Conservation (phyloP, 2,797 vertebrate genomes). For the Poliocrania exsul region DNA sequence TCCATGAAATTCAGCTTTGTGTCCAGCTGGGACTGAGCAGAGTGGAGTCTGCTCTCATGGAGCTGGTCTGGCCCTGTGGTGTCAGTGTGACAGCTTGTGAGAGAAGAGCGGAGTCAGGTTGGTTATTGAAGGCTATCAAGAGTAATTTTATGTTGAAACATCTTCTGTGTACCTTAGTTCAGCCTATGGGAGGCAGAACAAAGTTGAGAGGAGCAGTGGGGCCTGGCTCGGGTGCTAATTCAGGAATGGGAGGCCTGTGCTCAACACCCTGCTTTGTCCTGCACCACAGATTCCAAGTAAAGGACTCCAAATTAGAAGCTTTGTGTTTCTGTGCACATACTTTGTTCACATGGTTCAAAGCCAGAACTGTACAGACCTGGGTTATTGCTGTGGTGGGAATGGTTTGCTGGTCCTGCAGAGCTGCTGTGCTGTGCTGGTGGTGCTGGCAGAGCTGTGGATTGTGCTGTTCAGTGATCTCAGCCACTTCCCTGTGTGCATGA, state of each 20-base stretch:
- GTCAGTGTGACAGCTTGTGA: not conserved
- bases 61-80: not conserved
- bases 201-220: not conserved
- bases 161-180: not conserved
- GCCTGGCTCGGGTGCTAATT: not conserved
- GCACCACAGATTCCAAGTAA: not conserved
- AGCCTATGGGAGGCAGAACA: not conserved
- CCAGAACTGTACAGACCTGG: not conserved
- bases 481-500: accelerated
- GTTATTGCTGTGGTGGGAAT: not conserved
- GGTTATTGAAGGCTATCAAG: not conserved
- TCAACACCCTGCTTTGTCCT: not conserved
- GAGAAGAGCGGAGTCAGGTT: not conserved
- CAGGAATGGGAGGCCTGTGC: not conserved
- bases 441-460: not conserved
- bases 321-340: not conserved
- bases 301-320: not conserved
- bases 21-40: not conserved
- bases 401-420: not conserved
- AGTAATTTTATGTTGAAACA: not conserved
- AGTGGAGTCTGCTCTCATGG: accelerated
- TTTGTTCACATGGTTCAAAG: not conserved
- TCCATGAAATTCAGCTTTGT: not conserved
- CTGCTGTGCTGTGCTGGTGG: not conserved
- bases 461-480: not conserved